Base-by-base conservation (phyloP, 2,888 invertebrate species). In the Tenthredo livida region DNA sequence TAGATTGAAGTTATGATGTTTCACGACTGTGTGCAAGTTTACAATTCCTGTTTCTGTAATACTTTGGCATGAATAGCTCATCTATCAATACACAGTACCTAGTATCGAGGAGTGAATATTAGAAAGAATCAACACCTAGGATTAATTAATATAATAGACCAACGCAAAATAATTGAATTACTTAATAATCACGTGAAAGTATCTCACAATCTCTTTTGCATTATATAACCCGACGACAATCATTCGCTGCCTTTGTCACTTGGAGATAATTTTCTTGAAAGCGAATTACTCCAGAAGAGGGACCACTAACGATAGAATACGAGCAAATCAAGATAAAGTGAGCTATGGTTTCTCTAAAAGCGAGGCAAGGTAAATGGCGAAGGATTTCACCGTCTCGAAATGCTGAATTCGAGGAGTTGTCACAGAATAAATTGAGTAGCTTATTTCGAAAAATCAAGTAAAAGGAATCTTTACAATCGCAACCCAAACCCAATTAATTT, bases 271-370 rank as follows among this genome's bases (percentile, higher is more conserved):
- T 80, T 61, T 58, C 80, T 50, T 21, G 58, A 80, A 61, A 58
- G 80, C 37, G 47, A 61, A 37, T 17, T 33, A n/a, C 54, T 77
- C 17, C 77, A 25, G 47, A 77, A 21, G 12, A 33, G 58, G 10
- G 40, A 37, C 77, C 33, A 77, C 54, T 29, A 54, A 29, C 47
- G 77, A 54, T 50, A 33, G 25, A 77, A 54, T 50, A 7, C 7
- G 33, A 77, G 77, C 29, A 77, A 77, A 77, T 77, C 77, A 77
- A 77, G 77, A 54, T 47, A 77, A 54, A 77, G 77, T 54, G 54
- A 50, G 25, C 15, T 21, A 77, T 40, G 54, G 47, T 77, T 54
- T 77, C 77, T 33, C 77, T 33, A 17, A 33, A 25, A 47, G 77
- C 29, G 54, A 77, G 54, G 29, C 29, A 21, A n/a, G 2, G 25